Evolutionary conservation across 1,140 invertebrate species (phyloP), one percentile per base, ranked within the genome.

Genomic region (Oppia nitens): DNA sequence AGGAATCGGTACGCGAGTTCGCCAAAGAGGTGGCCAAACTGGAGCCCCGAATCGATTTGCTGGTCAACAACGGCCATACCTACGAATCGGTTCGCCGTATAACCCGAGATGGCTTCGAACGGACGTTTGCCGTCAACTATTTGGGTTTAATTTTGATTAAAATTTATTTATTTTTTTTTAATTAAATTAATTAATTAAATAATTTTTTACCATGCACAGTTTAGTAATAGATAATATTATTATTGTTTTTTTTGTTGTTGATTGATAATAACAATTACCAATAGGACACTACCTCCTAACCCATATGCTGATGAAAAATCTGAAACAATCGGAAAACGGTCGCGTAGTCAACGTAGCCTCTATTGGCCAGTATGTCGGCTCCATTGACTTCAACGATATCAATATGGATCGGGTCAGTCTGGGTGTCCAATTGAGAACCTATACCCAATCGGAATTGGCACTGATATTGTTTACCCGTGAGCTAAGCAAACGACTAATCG

Each of bases 391-490:
- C 68, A 75, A 81, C 40, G 78, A 83, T 64, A 68, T 85, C 1
- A 64, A 64, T 49, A n/a, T 60, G 2, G 53, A 60, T 26, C n/a
- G n/a, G n/a, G 28, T n/a, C 2, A 27, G 78, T 21, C 40, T 21
- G 17, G 63, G 63, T 45, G 47, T 26, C 2, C 54, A 62, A 12
- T 21, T 64, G 1, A 6, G 70, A 47, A 84, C 85, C 11, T 94
- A 93, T 72, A 76, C 76, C 59, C 84, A 89, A 1, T 87, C 86
- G 0, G 94, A 95, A 70, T 83, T 87, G 65, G 85, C 84, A 1
- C 89, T 91, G 65, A 85, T 95, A 60, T 79, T 85, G n/a, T 93
- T 92, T 69, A 83, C 84, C 0, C 75, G 78, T 48, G 88, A 93
- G 71, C 68, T 94, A 58, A 83, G 86, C 1, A 69, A 70, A 32